Percentiles rank a stretch among this genome's conserved stretches.
Evolutionary conservation across 2,888 invertebrate genomes (phyloP).

Genomic region (Sepiola atlantica): DNA sequence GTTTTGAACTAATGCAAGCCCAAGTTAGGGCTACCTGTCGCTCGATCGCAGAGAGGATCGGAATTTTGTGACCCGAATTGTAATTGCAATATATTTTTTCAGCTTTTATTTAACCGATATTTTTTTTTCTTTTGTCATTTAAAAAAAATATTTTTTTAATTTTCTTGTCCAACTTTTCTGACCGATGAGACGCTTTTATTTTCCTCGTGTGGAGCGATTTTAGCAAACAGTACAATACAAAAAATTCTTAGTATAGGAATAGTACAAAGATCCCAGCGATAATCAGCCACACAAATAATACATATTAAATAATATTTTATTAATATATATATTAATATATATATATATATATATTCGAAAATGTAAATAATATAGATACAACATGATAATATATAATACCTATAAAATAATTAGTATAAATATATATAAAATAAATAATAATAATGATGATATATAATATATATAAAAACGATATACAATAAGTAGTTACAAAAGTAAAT

Average conservation of each 20-base stretch:
- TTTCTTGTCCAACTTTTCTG: neutral
- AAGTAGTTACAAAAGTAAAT: neutral
- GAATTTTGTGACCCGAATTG: constrained; percentile 61
- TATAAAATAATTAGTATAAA: too few relatives aligned
- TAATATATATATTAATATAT: too few relatives aligned
- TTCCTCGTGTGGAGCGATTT: neutral
- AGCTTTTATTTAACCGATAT: accelerated
- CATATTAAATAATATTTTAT: neutral
- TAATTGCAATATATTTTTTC: neutral
- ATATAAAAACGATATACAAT: neutral
- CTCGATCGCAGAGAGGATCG: constrained; percentile 72
- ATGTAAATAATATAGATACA: neutral
- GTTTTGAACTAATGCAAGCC: constrained; percentile 76
- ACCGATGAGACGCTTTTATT: neutral
- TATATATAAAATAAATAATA: too few relatives aligned
- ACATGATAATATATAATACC: too few relatives aligned
- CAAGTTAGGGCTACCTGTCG: constrained; percentile 73
- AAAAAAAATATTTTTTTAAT: too few relatives aligned
- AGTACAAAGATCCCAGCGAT: neutral
- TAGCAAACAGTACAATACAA: neutral
- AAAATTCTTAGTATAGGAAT: neutral
- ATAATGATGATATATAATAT: too few relatives aligned
- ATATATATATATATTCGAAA: neutral
- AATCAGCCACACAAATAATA: neutral
- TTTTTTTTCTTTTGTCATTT: neutral